Evolutionary conservation across 2,797 vertebrate species (phyloP), one percentile per base, ranked within the genome.

Genomic region (Pangasius larnaudii): DNA sequence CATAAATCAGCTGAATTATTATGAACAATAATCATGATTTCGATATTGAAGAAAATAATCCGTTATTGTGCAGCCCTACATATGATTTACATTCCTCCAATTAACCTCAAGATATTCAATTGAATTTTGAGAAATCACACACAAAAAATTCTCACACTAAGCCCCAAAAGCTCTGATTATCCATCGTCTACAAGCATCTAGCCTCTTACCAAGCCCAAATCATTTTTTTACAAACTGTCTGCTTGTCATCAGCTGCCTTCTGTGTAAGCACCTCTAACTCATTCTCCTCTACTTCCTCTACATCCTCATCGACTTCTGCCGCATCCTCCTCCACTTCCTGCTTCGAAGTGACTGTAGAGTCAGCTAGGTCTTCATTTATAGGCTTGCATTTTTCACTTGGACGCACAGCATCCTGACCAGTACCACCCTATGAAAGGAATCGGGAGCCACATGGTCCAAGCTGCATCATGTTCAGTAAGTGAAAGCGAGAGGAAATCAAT

Each of bases 311-410:
- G 33, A 87, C 61, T 24, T 83, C 72, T 75, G 84, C 42, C 0
- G 59, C 65, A 59, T 46, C 71, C 85, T 94, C 91, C 90, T 93
- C 93, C 91, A 92, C 92, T 93, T 94, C 90, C n/a, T 82, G 92
- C 77, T 89, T 89, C 39, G 80, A 88, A 72, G 85, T 24, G 67
- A 88, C 74, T 83, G 91, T 85, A 79, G 91, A 89, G 88, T 94
- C 93, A 89, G 92, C 91, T 88, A 90, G 14, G 13, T 89, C 91
- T 78, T 93, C 94, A 95, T 95, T 93, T 58, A 93, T 87, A 91
- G 89, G 56, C 67, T 72, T 85, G 84, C 27, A 42, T 53, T 61
- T 86, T 78, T 86, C 53, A n/a, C 53, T 81, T 36, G 85, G 49
- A 42, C 27, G n/a, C 49, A 53, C 56, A 61, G 56, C 56, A 53